Evolutionary conservation across 2,113 vertebrate species (phyloP).

Genomic region (Rafetus swinhoei): DNA sequence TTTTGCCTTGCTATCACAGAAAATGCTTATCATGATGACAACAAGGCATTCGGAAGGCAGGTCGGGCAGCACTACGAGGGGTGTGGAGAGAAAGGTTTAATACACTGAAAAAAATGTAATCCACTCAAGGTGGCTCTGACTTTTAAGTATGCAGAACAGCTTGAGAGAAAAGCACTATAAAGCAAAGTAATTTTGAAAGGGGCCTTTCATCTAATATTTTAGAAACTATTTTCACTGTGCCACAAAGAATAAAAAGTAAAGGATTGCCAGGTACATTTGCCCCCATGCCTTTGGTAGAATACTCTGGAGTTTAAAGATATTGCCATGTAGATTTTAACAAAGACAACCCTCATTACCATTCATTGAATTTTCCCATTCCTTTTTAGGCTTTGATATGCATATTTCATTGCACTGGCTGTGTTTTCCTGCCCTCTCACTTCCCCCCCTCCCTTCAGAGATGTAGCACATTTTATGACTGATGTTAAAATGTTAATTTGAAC

Average conservation of each 20-base stretch:
- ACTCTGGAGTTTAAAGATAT: conserved; percentile 76
- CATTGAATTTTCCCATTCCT: conserved; percentile 69
- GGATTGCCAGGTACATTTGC: conserved; percentile 73
- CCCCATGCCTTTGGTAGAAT: conserved; percentile 71
- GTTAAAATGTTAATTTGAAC: conserved; percentile 80
- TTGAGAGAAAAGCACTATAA: conserved; percentile 66
- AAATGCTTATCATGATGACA: conserved; percentile 74
- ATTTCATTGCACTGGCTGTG: conserved; percentile 72
- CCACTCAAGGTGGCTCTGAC: conserved; percentile 78
- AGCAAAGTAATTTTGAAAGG: conserved; percentile 73
- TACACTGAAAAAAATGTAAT: conserved; percentile 61
- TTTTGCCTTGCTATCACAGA: conserved; percentile 75
- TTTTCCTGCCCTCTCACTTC: conserved; percentile 42
- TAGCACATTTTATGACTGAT: conserved; percentile 75
- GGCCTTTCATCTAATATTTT: conserved; percentile 78
- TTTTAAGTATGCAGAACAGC: conserved; percentile 81
- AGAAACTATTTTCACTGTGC: conserved; percentile 73
- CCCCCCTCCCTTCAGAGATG: conserved; percentile 58
- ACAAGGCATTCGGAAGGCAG: conserved; percentile 63
- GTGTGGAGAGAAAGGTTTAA: conserved; percentile 50
- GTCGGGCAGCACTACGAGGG: conserved; percentile 52
- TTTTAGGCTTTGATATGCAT: conserved; percentile 79
- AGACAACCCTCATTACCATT: conserved; percentile 75
- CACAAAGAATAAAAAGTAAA: conserved; percentile 71
- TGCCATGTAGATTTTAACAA: conserved; percentile 63